Percentiles rank a stretch among this genome's conserved stretches.
Conservation (phyloP, 37 sponge, comb jelly and placozoan genomes). For the Geodia barretti region DNA sequence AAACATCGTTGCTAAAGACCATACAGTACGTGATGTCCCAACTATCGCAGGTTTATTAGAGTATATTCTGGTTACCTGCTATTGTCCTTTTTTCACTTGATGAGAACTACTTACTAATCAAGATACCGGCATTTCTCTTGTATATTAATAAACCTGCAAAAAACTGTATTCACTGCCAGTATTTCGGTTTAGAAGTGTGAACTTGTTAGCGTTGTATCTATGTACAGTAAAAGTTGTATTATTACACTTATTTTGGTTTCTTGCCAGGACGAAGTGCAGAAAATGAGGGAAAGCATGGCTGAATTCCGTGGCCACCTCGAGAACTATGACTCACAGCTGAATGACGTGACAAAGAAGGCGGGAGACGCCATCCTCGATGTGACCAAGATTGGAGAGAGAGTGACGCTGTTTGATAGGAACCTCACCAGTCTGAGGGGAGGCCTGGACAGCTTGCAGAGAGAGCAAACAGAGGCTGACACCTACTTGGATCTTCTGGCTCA, state of each 20-base stretch:
- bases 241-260: background rate
- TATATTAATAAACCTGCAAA: too few species aligned
- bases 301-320: background rate
- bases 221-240: too few species aligned
- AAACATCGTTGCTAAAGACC: too few species aligned
- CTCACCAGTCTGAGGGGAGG: background rate
- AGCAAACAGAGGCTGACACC: background rate
- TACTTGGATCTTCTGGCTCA: background rate
- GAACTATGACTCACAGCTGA: slow-evolving; percentile 16
- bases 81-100: too few species aligned
- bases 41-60: too few species aligned
- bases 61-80: too few species aligned
- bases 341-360: background rate
- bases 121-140: too few species aligned
- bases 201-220: too few species aligned
- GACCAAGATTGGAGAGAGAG: slow-evolving; percentile 54
- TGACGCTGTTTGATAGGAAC: background rate
- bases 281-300: slow-evolving; percentile 12
- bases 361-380: slow-evolving; percentile 26
- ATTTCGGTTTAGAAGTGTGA: too few species aligned
- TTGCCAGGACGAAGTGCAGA: background rate
- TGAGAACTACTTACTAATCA: too few species aligned
- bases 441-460: background rate
- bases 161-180: too few species aligned
- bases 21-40: too few species aligned